Conservation (phyloP, 2,888 invertebrate genomes). For the Mystacides longicornis region DNA sequence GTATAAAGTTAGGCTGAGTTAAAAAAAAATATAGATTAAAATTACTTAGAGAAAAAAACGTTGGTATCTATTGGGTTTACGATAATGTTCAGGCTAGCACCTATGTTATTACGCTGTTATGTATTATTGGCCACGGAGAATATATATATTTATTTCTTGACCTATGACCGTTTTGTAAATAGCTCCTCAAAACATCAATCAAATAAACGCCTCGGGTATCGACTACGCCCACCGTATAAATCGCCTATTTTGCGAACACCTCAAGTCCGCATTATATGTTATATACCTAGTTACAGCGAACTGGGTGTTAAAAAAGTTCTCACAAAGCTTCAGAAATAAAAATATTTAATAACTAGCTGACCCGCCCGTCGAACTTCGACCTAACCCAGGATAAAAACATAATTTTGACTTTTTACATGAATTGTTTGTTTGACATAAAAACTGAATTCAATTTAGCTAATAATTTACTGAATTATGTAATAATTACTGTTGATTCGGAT, state of each 20-base stretch:
- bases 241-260: constrained; percentile 24
- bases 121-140: not conserved
- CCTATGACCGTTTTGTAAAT: constrained; percentile 21
- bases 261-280: constrained; percentile 5
- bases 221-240: constrained; percentile 23
- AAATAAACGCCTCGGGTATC: constrained; percentile 16
- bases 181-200: constrained; percentile 22
- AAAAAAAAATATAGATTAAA: not conserved
- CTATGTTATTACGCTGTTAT: not conserved
- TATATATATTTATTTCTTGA: constrained; percentile 9
- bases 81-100: not conserved
- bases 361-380: too few species aligned
- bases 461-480: too few species aligned
- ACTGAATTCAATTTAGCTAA: too few species aligned
- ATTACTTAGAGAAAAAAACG: not conserved
- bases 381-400: too few species aligned
- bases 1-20: too few species aligned
- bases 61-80: not conserved
- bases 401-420: too few species aligned
- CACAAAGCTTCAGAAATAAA: too few species aligned
- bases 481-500: too few species aligned
- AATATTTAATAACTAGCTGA: too few species aligned
- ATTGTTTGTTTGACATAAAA: too few species aligned
- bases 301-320: too few species aligned
- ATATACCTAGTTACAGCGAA: too few species aligned